Base-by-base conservation (phyloP, 1,140 invertebrate species). In the Zaprionus ghesquierei region DNA sequence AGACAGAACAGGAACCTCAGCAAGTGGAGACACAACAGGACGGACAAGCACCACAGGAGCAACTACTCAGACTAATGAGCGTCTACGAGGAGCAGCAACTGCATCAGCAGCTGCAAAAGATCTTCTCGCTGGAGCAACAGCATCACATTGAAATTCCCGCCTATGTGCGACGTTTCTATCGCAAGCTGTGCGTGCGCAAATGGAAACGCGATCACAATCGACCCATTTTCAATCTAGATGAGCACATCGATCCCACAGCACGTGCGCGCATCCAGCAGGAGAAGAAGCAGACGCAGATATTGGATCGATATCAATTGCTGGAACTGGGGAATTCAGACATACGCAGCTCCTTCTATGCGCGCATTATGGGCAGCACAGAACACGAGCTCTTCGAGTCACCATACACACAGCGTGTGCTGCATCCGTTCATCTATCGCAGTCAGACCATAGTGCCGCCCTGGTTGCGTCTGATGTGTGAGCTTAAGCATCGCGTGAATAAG, bases 111-210 rank as follows among this genome's bases (percentile, higher is more conserved):
- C 90, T 78, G 23, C 92, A 59, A 58, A 92, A 15, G 31, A 92
- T 72, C 63, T 85, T 61, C 6, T 12, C 44, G 1, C 6, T 87
- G 2, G 82, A 90, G 33, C 44, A 61, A 1, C 54, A 86, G 27
- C 74, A 33, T 13, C 59, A 75, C 12, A 59, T 78, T 38, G 23
- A 75, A 1, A 82, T 94, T 1, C 86, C 92, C 8, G 74, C 92
- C 3, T 86, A 86, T 33, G 73, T 94, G 13, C 79, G 92, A 31
- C 92, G 94, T 44, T 76, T 95, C 0, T 93, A 94, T 54, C 82
- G 94, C 59, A 95, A 95, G 90, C 90, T 95, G 9, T 92, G 92
- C 5, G 91, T 95, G n/a, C 92, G 95, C 53, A 94, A 95, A 90
- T 92, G 93, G 60, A 95, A 95, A 76, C 85, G 94, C 15, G 93